Evolutionary conservation across 2,888 invertebrate genomes (phyloP).

Genomic region (Anthophora plumipes): DNA sequence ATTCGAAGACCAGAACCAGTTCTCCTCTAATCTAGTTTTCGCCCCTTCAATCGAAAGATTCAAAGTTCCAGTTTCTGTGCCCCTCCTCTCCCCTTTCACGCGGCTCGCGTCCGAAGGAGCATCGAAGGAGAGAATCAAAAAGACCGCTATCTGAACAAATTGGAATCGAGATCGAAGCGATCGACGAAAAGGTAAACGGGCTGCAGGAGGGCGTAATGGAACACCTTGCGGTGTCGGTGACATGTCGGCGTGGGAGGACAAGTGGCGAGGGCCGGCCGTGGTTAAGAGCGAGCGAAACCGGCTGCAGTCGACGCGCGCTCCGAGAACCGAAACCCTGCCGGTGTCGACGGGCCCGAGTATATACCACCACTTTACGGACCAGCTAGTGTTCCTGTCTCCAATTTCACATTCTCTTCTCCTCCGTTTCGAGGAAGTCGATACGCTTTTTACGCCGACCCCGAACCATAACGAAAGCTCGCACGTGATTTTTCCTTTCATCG

Average conservation of each 20-base stretch:
- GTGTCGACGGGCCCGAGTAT: slow-evolving; percentile 58
- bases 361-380: slow-evolving; percentile 60
- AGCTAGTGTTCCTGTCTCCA: slow-evolving; percentile 64
- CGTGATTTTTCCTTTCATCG: too few relatives aligned
- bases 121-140: too few relatives aligned
- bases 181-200: slow-evolving; percentile 40
- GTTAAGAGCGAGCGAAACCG: slow-evolving; percentile 42
- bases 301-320: slow-evolving; percentile 28
- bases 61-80: slow-evolving; percentile 17
- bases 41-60: not conserved
- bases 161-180: slow-evolving; percentile 3
- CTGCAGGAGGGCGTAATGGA: slow-evolving; percentile 40
- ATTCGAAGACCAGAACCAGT: slow-evolving; percentile 64
- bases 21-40: slow-evolving; percentile 41
- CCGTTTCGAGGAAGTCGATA: slow-evolving; percentile 46
- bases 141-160: too few relatives aligned
- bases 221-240: slow-evolving; percentile 64
- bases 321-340: slow-evolving; percentile 52
- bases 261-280: slow-evolving; percentile 58
- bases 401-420: slow-evolving; percentile 54
- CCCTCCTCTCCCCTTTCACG: not conserved
- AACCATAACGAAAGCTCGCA: not conserved
- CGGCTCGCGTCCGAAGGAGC: too few relatives aligned
- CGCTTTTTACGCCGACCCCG: slow-evolving; percentile 8
- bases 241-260: slow-evolving; percentile 73